These are phyloP conservation scores for Hyposmocoma kahamanoa DNA, from an alignment of 1,140 invertebrate genomes.

Conservation along the genomic window DNA sequence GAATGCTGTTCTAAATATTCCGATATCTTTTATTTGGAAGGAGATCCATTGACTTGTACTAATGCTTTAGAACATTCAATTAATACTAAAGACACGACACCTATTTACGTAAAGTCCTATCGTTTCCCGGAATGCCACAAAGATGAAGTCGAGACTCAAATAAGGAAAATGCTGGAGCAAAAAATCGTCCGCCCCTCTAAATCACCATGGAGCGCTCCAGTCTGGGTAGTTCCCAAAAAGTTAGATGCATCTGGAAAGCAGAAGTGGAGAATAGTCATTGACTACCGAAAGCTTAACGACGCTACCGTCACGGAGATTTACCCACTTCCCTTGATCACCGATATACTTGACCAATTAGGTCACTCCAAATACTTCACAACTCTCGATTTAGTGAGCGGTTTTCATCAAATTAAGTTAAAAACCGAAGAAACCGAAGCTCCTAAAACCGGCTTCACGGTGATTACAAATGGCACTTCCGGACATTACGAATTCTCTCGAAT, in stretches of 20 bases:
- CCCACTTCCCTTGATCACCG: neutral
- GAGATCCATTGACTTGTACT: constrained; percentile 15
- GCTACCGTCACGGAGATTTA: neutral
- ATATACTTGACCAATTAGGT: neutral
- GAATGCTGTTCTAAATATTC: constrained; percentile 13
- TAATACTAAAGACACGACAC: constrained; percentile 16
- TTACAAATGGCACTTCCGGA: constrained; percentile 20
- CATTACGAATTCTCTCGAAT: constrained; percentile 49
- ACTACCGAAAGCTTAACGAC: constrained; percentile 11
- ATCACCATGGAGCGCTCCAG: constrained; percentile 5
- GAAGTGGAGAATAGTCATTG: constrained; percentile 17
- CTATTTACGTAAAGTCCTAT: constrained; percentile 24
- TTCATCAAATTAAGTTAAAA: neutral
- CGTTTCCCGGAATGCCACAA: constrained; percentile 23
- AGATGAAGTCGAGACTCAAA: constrained; percentile 1
- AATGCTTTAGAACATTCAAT: constrained; percentile 16
- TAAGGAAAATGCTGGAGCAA: constrained; percentile 7
- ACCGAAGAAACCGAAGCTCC: neutral
- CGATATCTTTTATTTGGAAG: constrained; percentile 19
- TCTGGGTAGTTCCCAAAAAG: constrained; percentile 7
- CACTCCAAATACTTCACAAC: neutral
- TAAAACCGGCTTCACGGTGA: neutral
- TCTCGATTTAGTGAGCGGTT: neutral
- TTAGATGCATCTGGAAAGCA: constrained; percentile 7
- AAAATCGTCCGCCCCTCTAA: neutral